phyloP scores from a whole-genome alignment of 2,113 vertebrate genomes.

The Anhinga rufa region DNA sequence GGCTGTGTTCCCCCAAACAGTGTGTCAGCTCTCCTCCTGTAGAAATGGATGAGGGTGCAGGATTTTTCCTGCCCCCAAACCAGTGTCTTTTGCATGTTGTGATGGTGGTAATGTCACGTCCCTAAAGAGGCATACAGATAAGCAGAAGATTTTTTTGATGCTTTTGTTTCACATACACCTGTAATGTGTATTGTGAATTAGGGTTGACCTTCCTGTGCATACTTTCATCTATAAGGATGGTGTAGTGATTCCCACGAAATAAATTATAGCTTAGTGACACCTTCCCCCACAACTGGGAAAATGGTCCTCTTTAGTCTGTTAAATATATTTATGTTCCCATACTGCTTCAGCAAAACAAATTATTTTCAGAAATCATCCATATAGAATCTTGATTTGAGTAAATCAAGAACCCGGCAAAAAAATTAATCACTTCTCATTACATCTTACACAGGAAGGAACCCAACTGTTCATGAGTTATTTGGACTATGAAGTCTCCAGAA shows the following conservation, averaged over 20 bases:
- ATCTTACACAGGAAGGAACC: background rate
- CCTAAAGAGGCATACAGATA: rapidly evolving
- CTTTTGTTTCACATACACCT: background rate
- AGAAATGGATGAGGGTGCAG: background rate
- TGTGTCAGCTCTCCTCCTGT: rapidly evolving
- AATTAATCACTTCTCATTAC: background rate
- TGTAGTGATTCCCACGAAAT: no score
- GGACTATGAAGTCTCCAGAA: background rate
- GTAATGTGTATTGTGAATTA: background rate
- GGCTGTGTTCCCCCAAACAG: no score
- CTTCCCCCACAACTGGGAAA: background rate
- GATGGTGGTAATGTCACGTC: background rate
- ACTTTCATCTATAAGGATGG: background rate
- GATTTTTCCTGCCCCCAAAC: background rate
- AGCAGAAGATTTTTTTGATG: background rate
- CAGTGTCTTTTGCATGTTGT: background rate
- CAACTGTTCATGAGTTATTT: background rate
- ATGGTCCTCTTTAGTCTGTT: background rate
- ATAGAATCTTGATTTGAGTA: background rate
- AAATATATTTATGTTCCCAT: background rate
- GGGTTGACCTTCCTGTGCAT: background rate
- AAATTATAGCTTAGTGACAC: background rate
- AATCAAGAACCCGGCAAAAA: background rate
- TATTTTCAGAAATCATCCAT: background rate
- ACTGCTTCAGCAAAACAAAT: background rate